Evolutionary conservation across 92 coral and sea anemone genomes (phyloP).

Genomic region (Porites cylindrica): DNA sequence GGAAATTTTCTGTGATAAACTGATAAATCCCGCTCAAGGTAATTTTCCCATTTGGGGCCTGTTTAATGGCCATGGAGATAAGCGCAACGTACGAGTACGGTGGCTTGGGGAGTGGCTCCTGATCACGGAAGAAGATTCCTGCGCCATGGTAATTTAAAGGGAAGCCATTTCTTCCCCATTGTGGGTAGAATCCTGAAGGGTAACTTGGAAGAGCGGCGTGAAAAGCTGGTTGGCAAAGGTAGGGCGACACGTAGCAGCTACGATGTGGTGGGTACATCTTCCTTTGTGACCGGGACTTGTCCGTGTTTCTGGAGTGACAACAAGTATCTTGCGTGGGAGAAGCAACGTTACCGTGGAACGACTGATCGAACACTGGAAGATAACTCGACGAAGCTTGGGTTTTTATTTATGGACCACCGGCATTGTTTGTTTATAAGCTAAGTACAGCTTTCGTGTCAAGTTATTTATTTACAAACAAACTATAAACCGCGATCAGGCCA

Average conservation of each 20-base stretch:
- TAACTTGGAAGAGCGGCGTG: constrained; percentile 41
- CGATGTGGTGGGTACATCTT: constrained; percentile 72
- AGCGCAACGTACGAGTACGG: constrained; percentile 98
- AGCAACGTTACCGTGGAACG: not conserved
- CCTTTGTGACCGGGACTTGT: not conserved
- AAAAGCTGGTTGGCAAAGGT: constrained; percentile 52
- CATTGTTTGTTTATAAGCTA: constrained; percentile 84
- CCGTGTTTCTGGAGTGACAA: constrained; percentile 22
- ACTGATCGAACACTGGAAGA: constrained; percentile 14
- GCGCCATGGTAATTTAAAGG: constrained; percentile 45
- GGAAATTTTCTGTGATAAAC: constrained; percentile 95
- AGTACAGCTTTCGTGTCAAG: constrained; percentile 84
- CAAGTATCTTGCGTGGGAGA: not conserved
- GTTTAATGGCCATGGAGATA: constrained; percentile 99
- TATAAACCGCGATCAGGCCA: constrained; percentile 76
- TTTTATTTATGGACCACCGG: constrained; percentile 85
- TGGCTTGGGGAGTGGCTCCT: constrained; percentile 92
- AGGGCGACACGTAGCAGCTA: constrained; percentile 53
- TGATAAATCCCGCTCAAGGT: constrained; percentile 97
- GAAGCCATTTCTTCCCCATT: constrained; percentile 42
- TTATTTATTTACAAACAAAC: constrained; percentile 93
- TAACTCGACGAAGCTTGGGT: constrained; percentile 5
- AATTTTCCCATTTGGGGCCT: constrained; percentile 88
- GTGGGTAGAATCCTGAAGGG: constrained; percentile 30
- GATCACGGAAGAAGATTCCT: constrained; percentile 48